phyloP scores from a whole-genome alignment of 2,797 vertebrate species.

The Clamator glandarius region DNA sequence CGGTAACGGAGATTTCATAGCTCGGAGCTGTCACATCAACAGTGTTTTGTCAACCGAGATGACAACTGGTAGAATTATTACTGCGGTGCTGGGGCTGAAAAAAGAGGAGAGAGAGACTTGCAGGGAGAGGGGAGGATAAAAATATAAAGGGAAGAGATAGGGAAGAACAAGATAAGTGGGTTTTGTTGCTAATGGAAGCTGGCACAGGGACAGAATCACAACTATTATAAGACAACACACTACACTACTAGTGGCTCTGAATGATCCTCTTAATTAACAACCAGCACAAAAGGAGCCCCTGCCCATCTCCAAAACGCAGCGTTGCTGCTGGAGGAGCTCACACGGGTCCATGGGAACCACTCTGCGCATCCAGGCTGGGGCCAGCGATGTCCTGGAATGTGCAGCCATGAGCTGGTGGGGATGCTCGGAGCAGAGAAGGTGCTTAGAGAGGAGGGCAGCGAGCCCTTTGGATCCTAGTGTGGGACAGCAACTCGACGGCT shows the following conservation, averaged over 20 bases:
- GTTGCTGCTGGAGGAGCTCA: background rate
- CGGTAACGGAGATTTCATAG: slow-evolving; percentile 58
- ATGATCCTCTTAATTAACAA: slow-evolving; percentile 70
- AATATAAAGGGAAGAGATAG: slow-evolving; percentile 70
- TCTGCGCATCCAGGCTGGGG: background rate
- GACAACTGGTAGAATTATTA: slow-evolving; percentile 68
- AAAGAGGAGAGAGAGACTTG: slow-evolving; percentile 21
- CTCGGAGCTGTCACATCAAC: slow-evolving; percentile 71
- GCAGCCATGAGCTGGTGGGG: rapidly evolving
- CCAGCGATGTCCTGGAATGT: rapidly evolving
- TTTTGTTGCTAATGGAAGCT: slow-evolving; percentile 75
- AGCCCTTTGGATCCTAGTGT: rapidly evolving
- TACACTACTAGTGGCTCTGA: slow-evolving; percentile 61
- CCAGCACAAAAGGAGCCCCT: slow-evolving; percentile 53
- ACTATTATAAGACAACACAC: slow-evolving; percentile 63
- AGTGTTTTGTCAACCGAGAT: slow-evolving; percentile 67
- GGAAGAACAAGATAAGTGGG: slow-evolving; percentile 74
- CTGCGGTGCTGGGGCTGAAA: slow-evolving; percentile 40
- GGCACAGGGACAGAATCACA: slow-evolving; percentile 62
- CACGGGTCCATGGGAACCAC: background rate
- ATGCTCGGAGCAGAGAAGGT: background rate
- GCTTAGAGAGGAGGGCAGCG: background rate
- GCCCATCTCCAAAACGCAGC: background rate
- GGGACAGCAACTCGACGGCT: rapidly evolving
- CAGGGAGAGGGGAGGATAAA: slow-evolving; percentile 55